Conservation (phyloP, 1,140 invertebrate species). For the Probaryconus sp. region DNA sequence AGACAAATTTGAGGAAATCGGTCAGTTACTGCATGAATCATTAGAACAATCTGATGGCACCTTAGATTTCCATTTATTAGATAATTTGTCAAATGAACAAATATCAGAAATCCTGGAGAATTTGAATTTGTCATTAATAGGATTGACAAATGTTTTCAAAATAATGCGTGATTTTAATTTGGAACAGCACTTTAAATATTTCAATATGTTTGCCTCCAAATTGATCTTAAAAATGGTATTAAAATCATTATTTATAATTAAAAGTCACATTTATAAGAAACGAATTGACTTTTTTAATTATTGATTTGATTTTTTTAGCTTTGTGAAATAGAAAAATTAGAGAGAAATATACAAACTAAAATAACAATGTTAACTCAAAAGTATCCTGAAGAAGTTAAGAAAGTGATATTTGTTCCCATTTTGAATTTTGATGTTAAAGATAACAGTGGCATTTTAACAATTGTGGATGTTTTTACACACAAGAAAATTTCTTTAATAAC, state of each 20-base stretch:
- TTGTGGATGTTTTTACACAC: slow-evolving; percentile 10
- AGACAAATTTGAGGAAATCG: too few relatives aligned
- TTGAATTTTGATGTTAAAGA: slow-evolving; percentile 42
- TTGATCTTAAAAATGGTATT: slow-evolving; percentile 36
- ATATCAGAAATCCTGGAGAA: slow-evolving; percentile 18
- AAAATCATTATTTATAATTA: not conserved
- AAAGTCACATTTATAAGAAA: not conserved
- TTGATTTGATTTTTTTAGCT: slow-evolving; percentile 38
- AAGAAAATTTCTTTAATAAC: slow-evolving; percentile 12
- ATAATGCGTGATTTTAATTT: slow-evolving; percentile 34
- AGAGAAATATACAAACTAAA: slow-evolving; percentile 19
- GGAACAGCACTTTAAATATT: slow-evolving; percentile 44
- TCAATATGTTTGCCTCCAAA: slow-evolving; percentile 41
- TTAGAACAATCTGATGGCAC: slow-evolving; percentile 19
- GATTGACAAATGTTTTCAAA: slow-evolving; percentile 30
- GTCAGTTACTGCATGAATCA: slow-evolving; percentile 17
- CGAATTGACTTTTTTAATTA: slow-evolving; percentile 2
- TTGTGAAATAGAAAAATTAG: slow-evolving; percentile 1
- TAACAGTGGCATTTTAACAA: slow-evolving; percentile 4
- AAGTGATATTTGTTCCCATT: slow-evolving; percentile 40
- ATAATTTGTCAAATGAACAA: slow-evolving; percentile 22
- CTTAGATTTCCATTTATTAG: slow-evolving; percentile 33
- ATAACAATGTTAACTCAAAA: slow-evolving; percentile 22
- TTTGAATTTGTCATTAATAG: slow-evolving; percentile 22
- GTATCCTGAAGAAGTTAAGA: slow-evolving; percentile 40